phyloP scores from a whole-genome alignment of 2,888 invertebrate species.

The Acanthoscelides obtectus region DNA sequence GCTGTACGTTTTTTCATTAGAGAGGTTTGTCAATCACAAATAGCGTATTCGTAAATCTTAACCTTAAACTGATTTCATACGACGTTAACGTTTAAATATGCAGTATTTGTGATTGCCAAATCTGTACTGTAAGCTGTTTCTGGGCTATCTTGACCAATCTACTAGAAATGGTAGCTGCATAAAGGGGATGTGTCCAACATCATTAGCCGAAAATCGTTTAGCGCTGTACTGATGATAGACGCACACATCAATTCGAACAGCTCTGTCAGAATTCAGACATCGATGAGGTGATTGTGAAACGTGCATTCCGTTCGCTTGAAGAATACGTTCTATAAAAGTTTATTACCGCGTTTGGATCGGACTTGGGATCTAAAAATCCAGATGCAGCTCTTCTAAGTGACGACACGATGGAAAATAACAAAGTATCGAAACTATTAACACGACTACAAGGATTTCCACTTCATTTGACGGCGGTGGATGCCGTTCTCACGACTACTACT shows the following conservation, averaged over 20 bases:
- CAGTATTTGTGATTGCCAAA: too few species aligned
- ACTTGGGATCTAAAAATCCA: not conserved
- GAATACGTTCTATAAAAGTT: not conserved
- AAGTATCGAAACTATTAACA: constrained; percentile 39
- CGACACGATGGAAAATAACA: constrained; percentile 29
- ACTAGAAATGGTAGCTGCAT: too few species aligned
- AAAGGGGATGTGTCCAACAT: too few species aligned
- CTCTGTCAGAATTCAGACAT: not conserved
- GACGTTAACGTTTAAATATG: too few species aligned
- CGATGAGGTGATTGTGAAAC: not conserved
- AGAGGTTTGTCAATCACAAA: too few species aligned
- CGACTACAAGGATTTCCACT: constrained; percentile 39
- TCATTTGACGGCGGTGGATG: constrained; percentile 31
- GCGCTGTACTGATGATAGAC: too few species aligned
- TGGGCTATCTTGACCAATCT: too few species aligned
- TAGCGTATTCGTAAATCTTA: too few species aligned
- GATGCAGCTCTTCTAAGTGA: constrained; percentile 1
- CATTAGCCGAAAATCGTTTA: too few species aligned
- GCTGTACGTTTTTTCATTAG: too few species aligned
- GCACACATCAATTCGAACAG: not conserved
- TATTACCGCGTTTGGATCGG: not conserved
- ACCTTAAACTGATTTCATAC: too few species aligned
- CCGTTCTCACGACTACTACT: constrained; percentile 31
- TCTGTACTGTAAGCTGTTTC: too few species aligned
- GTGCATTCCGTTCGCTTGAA: not conserved